These are phyloP conservation scores for Tonatia bakeri DNA, from an alignment of 2,113 vertebrate genomes.

Conservation along the genomic window DNA sequence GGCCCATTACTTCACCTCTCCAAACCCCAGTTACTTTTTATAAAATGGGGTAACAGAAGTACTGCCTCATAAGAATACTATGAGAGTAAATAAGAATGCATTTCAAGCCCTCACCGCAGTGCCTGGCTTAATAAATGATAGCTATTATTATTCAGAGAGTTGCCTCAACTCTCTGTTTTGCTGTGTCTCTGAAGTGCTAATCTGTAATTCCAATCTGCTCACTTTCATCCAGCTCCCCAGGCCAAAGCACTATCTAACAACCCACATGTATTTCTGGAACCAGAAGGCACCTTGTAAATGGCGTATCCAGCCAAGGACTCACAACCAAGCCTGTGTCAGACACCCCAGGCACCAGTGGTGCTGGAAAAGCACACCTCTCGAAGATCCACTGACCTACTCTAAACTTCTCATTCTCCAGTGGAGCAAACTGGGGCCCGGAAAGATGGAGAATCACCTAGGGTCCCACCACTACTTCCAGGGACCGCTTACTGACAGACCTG, in stretches of 20 bases:
- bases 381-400: neutral
- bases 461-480: neutral
- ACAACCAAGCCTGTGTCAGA: neutral
- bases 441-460: neutral
- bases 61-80: neutral
- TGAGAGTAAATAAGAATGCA: neutral
- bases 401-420: neutral
- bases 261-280: neutral
- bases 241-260: neutral
- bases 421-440: neutral
- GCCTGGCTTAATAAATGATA: neutral
- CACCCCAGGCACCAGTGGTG: neutral
- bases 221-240: neutral
- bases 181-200: neutral
- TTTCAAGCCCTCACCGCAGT: neutral
- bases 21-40: neutral
- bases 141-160: neutral
- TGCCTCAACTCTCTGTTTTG: neutral
- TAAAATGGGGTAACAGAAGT: neutral
- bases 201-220: neutral
- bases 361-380: neutral
- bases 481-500: neutral
- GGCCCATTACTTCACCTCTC: neutral
- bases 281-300: neutral
- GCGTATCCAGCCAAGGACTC: neutral